Conservation (phyloP, 2,113 vertebrate genomes). For the Oryzias woworae region DNA sequence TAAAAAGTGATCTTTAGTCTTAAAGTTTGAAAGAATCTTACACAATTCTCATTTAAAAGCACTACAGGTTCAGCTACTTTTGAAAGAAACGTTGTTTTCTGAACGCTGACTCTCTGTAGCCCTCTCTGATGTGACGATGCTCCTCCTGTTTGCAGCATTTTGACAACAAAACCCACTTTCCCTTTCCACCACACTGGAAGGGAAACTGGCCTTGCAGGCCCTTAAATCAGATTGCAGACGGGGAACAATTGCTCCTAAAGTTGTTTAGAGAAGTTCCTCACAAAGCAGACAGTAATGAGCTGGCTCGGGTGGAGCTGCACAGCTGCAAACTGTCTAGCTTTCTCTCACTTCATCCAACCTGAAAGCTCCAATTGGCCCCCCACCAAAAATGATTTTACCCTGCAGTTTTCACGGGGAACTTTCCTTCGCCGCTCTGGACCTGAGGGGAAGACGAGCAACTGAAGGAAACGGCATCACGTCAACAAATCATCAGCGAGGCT, state of each 20-base stretch:
- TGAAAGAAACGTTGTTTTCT: constrained; percentile 11
- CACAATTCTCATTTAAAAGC: too few relatives aligned
- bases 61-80: constrained; percentile 1
- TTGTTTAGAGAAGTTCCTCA: constrained; percentile 51
- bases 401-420: constrained; percentile 70
- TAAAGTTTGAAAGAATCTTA: too few relatives aligned
- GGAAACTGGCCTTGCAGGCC: constrained; percentile 26
- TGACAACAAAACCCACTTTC: constrained; percentile 4
- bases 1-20: too few relatives aligned
- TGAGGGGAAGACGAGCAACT: constrained; percentile 53
- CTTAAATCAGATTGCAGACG: constrained; percentile 47
- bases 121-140: constrained; percentile 18
- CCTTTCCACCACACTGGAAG: constrained; percentile 23
- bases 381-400: constrained; percentile 74
- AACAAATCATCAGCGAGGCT: constrained; percentile 69
- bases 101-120: not conserved
- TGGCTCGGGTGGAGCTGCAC: constrained; percentile 46
- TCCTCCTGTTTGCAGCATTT: constrained; percentile 17
- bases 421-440: constrained; percentile 66
- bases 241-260: constrained; percentile 50
- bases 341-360: constrained; percentile 63
- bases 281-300: constrained; percentile 63
- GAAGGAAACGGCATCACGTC: constrained; percentile 59
- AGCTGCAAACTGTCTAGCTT: constrained; percentile 65
- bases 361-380: constrained; percentile 60